Evolutionary conservation across 2,888 invertebrate species (phyloP).

Genomic region (Plusia festucae): DNA sequence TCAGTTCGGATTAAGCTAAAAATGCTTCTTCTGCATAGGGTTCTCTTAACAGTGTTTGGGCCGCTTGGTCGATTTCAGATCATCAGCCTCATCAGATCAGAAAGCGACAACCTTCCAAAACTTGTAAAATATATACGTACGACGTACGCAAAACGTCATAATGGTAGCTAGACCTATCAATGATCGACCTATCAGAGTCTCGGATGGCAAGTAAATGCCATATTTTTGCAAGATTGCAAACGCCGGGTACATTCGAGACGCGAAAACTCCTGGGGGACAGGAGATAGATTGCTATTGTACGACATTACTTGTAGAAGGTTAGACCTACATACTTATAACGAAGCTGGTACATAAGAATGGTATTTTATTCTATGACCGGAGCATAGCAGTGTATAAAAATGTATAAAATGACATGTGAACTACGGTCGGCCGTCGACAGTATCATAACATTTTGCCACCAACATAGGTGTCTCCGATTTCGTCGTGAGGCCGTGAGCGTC

Average conservation of each 20-base stretch:
- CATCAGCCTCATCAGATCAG: too few relatives aligned
- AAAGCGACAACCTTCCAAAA: too few relatives aligned
- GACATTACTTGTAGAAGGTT: slow-evolving; percentile 66
- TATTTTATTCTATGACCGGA: slow-evolving; percentile 28
- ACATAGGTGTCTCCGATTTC: slow-evolving; percentile 77
- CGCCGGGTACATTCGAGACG: slow-evolving; percentile 58
- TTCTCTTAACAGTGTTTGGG: too few relatives aligned
- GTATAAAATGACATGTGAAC: slow-evolving; percentile 52
- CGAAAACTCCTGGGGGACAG: slow-evolving; percentile 71
- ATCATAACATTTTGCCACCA: slow-evolving; percentile 69
- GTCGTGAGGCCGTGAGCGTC: slow-evolving; percentile 69
- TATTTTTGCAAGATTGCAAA: slow-evolving; percentile 71
- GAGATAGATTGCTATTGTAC: slow-evolving; percentile 75
- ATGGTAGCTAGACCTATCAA: slow-evolving; percentile 48
- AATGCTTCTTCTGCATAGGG: neutral
- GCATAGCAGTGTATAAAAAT: slow-evolving; percentile 24
- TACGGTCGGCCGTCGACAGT: slow-evolving; percentile 52
- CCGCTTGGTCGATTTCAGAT: too few relatives aligned
- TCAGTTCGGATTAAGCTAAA: neutral
- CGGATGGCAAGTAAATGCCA: slow-evolving; percentile 66
- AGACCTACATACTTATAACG: slow-evolving; percentile 67
- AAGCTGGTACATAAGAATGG: slow-evolving; percentile 47
- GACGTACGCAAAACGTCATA: slow-evolving; percentile 41
- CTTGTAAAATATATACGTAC: slow-evolving; percentile 26
- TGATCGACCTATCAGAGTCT: slow-evolving; percentile 54